Evolutionary conservation across 1,140 invertebrate species (phyloP).

Genomic region (Saccostrea echinata): DNA sequence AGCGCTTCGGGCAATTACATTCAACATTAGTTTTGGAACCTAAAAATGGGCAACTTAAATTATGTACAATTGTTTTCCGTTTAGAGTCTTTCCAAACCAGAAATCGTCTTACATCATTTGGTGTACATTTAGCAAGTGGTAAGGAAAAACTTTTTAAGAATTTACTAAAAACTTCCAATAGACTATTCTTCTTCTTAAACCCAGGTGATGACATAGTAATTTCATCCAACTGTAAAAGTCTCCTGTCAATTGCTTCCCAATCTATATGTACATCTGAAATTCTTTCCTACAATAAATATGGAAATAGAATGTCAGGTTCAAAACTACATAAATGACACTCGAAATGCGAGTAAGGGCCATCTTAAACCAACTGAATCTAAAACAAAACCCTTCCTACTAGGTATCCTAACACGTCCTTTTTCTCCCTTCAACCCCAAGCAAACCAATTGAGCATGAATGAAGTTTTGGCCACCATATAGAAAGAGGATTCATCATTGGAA

Average conservation of each 20-base stretch:
- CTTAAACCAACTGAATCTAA: conserved; percentile 43
- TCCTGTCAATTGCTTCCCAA: too few species aligned
- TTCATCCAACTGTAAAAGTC: too few species aligned
- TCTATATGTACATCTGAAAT: too few species aligned
- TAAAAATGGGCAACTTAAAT: conserved; percentile 32
- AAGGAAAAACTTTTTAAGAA: background rate
- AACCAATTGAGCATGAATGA: too few species aligned
- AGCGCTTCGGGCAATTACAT: too few species aligned
- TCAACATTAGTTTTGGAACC: too few species aligned
- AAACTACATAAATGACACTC: background rate
- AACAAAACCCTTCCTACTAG: conserved; percentile 49
- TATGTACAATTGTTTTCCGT: conserved; percentile 53
- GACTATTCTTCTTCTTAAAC: conserved; percentile 36
- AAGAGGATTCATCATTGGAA: background rate
- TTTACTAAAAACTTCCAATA: background rate
- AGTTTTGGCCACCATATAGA: conserved; percentile 54
- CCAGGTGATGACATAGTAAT: too few species aligned
- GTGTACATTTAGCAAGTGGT: too few species aligned
- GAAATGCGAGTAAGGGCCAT: conserved; percentile 45
- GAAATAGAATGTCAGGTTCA: background rate
- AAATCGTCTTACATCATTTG: conserved; percentile 36
- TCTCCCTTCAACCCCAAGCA: conserved; percentile 27
- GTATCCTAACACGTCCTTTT: conserved; percentile 43
- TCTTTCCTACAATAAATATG: background rate
- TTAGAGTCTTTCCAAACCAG: conserved; percentile 52